phyloP scores from a whole-genome alignment of 2,113 vertebrate species.

The Ceuthmochares aereus region DNA sequence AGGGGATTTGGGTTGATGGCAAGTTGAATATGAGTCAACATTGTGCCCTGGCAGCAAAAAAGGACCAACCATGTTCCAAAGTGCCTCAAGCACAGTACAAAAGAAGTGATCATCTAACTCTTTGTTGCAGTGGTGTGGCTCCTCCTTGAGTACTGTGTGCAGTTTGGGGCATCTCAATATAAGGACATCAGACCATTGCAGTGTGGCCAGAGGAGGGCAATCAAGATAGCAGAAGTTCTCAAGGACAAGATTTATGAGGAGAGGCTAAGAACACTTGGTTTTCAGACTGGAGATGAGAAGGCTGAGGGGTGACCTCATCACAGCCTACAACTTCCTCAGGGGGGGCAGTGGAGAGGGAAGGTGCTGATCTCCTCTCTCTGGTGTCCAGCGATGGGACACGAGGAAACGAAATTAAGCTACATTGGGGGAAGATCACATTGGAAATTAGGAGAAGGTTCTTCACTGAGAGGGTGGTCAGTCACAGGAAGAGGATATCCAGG shows the following conservation, averaged over 20 bases:
- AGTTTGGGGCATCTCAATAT: neutral
- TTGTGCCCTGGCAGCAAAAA: neutral
- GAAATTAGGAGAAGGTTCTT: neutral
- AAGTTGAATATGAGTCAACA: neutral
- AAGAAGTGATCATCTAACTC: neutral
- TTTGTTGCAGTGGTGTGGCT: neutral
- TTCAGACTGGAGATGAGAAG: neutral
- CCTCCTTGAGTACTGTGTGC: neutral
- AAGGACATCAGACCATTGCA: neutral
- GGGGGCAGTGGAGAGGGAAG: accelerated
- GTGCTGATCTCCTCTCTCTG: neutral
- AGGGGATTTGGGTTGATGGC: neutral
- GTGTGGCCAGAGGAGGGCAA: neutral
- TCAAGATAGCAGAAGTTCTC: neutral
- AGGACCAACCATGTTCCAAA: accelerated
- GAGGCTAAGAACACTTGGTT: neutral
- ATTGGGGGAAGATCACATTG: neutral
- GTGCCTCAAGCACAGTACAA: neutral
- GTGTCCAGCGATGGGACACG: accelerated
- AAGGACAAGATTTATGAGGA: accelerated
- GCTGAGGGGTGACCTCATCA: neutral
- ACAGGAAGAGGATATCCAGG: neutral
- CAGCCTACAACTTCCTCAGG: neutral
- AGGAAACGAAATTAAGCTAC: neutral
- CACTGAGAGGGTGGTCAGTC: accelerated